Conservation (phyloP, 1,140 invertebrate genomes). For the Lepidostoma basale region DNA sequence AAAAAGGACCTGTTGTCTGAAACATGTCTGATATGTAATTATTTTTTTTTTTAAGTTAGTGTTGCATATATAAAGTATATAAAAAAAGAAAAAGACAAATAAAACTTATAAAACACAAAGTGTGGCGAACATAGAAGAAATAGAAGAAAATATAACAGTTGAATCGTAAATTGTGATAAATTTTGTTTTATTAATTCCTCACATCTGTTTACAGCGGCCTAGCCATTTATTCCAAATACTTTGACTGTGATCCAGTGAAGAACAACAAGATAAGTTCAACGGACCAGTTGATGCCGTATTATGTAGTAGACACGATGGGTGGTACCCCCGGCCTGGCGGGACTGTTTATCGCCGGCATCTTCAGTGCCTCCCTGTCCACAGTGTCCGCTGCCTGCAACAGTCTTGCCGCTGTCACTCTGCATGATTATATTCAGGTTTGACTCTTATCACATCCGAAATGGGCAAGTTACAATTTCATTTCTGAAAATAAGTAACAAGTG, state of each 20-base stretch:
- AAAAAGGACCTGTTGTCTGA: too few species aligned
- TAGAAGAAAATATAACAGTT: too few species aligned
- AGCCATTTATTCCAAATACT: slow-evolving; percentile 81
- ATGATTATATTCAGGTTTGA: slow-evolving; percentile 63
- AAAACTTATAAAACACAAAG: too few species aligned
- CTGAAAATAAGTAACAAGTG: too few species aligned
- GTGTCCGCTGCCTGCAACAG: slow-evolving; percentile 86
- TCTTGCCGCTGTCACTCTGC: slow-evolving; percentile 83
- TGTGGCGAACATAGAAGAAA: too few species aligned
- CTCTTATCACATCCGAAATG: neutral
- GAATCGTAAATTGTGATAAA: neutral
- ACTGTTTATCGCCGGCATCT: slow-evolving; percentile 64
- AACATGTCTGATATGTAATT: too few species aligned
- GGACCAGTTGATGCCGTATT: slow-evolving; percentile 83
- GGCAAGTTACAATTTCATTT: too few species aligned
- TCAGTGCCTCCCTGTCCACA: slow-evolving; percentile 80
- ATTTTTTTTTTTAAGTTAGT: too few species aligned
- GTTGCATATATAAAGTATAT: too few species aligned
- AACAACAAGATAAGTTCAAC: slow-evolving; percentile 64
- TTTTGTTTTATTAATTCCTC: neutral
- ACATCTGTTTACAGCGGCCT: slow-evolving; percentile 75
- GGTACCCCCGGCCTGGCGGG: slow-evolving; percentile 65
- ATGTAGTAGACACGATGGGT: slow-evolving; percentile 81
- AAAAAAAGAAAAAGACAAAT: too few species aligned
- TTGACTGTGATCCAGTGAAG: slow-evolving; percentile 79